Evolutionary conservation across 2,797 vertebrate genomes (phyloP), one percentile per base, ranked within the genome.

Genomic region (Harpagifer antarcticus): DNA sequence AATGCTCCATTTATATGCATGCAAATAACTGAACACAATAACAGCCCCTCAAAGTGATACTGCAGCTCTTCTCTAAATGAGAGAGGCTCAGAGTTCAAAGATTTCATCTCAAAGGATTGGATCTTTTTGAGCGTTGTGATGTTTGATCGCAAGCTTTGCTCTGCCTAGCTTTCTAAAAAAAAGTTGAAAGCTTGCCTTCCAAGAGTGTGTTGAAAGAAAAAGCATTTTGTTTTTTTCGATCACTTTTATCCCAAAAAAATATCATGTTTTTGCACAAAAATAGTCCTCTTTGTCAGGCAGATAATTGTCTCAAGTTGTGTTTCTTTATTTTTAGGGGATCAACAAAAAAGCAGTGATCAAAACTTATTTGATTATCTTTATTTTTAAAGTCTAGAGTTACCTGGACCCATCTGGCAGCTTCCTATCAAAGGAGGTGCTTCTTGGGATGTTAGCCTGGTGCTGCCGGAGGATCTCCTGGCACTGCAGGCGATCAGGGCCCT

Each of bases 391-490:
- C 43, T 47, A 12, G 1, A 1, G 12, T 49, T 95, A 99, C 98
- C 98, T 98, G 74, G 96, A 94, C 53, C 96, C 96, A 72, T 99
- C 98, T 16, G 97, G 96, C 70, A 99, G 86, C 86, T 99, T 99
- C 88, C 97, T 94, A 77, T 99, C 98, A 27, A 99, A 98, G 66
- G 98, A 99, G 50, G 97, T 98, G 94, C 97, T 99, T 68, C 97
- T 95, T 42, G 97, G 97, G 82, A 99, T 98, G 56, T 94, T 95
- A 9, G 95, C 92, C 84, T 96, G 96, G 70, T 95, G 93, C 92
- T 98, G 97, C 77, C 97, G 97, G 55, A 97, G 95, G 81, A 97
- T 94, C 86, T 96, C 96, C 92, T 98, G 97, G 91, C 97, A 96
- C 76, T 96, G 97, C 77, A 96, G 89, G 79, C 96, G 95, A 70